Evolutionary conservation across 1,140 invertebrate species (phyloP).

Genomic region (Lordiphosa collinella): DNA sequence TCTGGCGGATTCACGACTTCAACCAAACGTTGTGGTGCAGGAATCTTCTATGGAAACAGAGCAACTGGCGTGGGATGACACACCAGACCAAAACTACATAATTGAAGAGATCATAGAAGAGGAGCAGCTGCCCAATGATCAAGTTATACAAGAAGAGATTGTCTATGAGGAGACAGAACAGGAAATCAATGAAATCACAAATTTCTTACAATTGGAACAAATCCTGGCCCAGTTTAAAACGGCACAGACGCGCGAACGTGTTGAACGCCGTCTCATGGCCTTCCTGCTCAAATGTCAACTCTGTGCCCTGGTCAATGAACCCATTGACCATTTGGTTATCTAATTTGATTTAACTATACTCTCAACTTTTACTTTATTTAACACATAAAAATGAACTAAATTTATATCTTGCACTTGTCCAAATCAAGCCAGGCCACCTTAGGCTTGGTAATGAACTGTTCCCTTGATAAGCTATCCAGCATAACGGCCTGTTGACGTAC

Average conservation of each 20-base stretch:
- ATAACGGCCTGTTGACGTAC: slow-evolving; percentile 85
- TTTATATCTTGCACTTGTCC: slow-evolving; percentile 61
- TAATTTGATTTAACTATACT: slow-evolving; percentile 24
- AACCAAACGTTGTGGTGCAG: slow-evolving; percentile 1
- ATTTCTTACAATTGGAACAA: slow-evolving; percentile 40
- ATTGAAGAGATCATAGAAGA: slow-evolving; percentile 57
- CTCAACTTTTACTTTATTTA: slow-evolving; percentile 25
- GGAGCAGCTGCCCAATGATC: slow-evolving; percentile 20
- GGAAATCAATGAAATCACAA: slow-evolving; percentile 8
- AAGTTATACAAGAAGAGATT: slow-evolving; percentile 52
- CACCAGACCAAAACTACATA: slow-evolving; percentile 35
- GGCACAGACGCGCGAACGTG: slow-evolving; percentile 9
- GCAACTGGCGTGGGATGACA: slow-evolving; percentile 37
- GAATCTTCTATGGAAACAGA: slow-evolving; percentile 3
- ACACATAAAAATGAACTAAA: slow-evolving; percentile 44
- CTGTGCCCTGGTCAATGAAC: slow-evolving; percentile 43
- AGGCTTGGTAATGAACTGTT: slow-evolving; percentile 77
- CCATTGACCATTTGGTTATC: slow-evolving; percentile 47
- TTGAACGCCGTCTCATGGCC: slow-evolving; percentile 60
- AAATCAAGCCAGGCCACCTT: slow-evolving; percentile 78
- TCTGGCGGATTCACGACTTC: slow-evolving; percentile 20
- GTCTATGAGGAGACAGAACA: slow-evolving; percentile 44
- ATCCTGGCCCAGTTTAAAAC: slow-evolving; percentile 38
- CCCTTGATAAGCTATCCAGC: slow-evolving; percentile 78
- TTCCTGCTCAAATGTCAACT: slow-evolving; percentile 70